Evolutionary conservation across 1,140 invertebrate species (phyloP).

Genomic region (Drosophila lacertosa): DNA sequence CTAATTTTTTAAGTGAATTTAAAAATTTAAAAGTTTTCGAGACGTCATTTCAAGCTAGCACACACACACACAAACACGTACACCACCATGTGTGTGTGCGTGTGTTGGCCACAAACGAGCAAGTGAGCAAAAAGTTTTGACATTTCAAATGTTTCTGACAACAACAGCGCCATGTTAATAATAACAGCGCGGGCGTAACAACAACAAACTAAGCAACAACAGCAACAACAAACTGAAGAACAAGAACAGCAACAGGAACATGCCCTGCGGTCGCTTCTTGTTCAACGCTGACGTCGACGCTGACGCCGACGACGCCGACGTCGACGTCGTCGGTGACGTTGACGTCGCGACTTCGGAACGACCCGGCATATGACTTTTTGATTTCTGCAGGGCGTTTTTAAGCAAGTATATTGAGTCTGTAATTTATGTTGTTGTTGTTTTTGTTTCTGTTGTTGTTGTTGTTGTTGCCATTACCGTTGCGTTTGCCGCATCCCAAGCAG

Average conservation of each 20-base stretch:
- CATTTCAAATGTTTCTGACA: slow-evolving; percentile 81
- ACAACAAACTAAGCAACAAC: slow-evolving; percentile 31
- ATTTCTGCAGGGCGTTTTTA: slow-evolving; percentile 70
- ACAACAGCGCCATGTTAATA: slow-evolving; percentile 66
- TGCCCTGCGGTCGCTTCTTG: slow-evolving; percentile 67
- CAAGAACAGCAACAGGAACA: slow-evolving; percentile 65
- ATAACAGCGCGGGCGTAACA: slow-evolving; percentile 67
- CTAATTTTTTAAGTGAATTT: slow-evolving; percentile 79
- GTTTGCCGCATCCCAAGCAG: slow-evolving; percentile 66
- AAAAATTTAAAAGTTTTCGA: slow-evolving; percentile 69
- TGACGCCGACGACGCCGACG: slow-evolving; percentile 25
- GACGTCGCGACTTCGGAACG: slow-evolving; percentile 26
- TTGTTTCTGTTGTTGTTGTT: slow-evolving; percentile 47
- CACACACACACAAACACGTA: neutral
- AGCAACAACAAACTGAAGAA: slow-evolving; percentile 10
- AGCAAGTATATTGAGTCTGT: slow-evolving; percentile 38
- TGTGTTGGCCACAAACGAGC: no score
- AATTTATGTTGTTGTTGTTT: slow-evolving; percentile 47
- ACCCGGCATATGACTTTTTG: slow-evolving; percentile 70
- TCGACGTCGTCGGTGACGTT: slow-evolving; percentile 1
- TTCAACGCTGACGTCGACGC: slow-evolving; percentile 62
- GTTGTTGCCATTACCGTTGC: slow-evolving; percentile 60
- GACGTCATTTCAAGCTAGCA: slow-evolving; percentile 27
- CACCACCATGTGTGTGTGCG: no score
- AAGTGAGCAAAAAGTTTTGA: slow-evolving; percentile 68